A percentile compares a stretch with the other conserved stretches of the same genome.
phyloP scores from a whole-genome alignment of 2,888 invertebrate genomes.

The Tenthredo scrophulariae region DNA sequence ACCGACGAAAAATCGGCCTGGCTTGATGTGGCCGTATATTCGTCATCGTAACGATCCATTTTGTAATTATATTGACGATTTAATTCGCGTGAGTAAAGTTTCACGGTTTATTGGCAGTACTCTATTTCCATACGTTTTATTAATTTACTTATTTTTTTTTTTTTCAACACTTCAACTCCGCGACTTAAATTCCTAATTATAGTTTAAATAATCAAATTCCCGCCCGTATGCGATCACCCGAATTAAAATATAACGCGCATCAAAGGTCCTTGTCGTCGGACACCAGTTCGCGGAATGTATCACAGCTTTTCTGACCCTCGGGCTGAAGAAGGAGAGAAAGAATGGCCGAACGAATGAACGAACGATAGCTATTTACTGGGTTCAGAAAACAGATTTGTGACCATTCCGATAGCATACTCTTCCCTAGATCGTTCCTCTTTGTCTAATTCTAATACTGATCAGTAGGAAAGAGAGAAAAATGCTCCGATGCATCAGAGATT shows the following conservation, averaged over 20 bases:
- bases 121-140: neutral
- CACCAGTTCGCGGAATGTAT: neutral
- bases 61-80: neutral
- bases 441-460: neutral
- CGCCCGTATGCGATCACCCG: neutral
- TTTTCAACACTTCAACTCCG: neutral
- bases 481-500: neutral
- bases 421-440: neutral
- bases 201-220: neutral
- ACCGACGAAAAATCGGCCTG: conserved; percentile 17
- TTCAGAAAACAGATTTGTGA: neutral
- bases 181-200: neutral
- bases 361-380: neutral
- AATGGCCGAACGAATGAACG: neutral
- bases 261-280: neutral
- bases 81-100: neutral
- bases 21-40: conserved; percentile 24
- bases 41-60: conserved; percentile 26
- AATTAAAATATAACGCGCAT: neutral
- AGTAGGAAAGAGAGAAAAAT: neutral
- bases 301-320: neutral
- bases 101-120: neutral
- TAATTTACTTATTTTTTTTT: neutral
- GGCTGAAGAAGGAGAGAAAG: no score
- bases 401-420: neutral